Evolutionary conservation across 2,888 invertebrate genomes (phyloP).

Genomic region (Cetonia aurata): DNA sequence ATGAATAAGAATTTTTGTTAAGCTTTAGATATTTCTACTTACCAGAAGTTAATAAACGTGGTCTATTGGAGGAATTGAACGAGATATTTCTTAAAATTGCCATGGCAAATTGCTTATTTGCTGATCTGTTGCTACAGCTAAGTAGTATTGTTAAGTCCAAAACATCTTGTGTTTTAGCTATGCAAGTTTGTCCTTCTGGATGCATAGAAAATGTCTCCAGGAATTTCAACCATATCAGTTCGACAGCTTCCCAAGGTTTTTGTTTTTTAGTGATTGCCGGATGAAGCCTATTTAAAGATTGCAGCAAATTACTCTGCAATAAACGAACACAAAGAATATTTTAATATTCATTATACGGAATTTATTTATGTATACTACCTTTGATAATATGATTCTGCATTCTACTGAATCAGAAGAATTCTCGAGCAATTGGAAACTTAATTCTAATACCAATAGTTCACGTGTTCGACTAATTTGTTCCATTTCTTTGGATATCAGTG

Average conservation of each 20-base stretch:
- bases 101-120: slow-evolving; percentile 64
- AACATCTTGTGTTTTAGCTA: slow-evolving; percentile 66
- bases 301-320: slow-evolving; percentile 68
- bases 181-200: slow-evolving; percentile 69
- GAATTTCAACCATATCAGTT: slow-evolving; percentile 70
- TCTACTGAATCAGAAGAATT: slow-evolving; percentile 72
- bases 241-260: slow-evolving; percentile 70
- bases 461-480: slow-evolving; percentile 67
- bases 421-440: slow-evolving; percentile 68
- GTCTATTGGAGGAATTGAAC: slow-evolving; percentile 69
- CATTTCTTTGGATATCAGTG: slow-evolving; percentile 68
- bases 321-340: slow-evolving; percentile 2
- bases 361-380: slow-evolving; percentile 66
- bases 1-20: slow-evolving; percentile 1
- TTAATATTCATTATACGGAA: not conserved
- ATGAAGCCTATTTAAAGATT: slow-evolving; percentile 67
- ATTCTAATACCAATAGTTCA: slow-evolving; percentile 65
- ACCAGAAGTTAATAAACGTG: slow-evolving; percentile 70
- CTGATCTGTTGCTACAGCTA: slow-evolving; percentile 54
- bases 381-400: slow-evolving; percentile 73
- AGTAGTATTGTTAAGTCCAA: slow-evolving; percentile 63
- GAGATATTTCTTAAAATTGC: slow-evolving; percentile 70
- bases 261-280: slow-evolving; percentile 69
- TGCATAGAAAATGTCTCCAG: slow-evolving; percentile 68
- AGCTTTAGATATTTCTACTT: slow-evolving; percentile 44